These are phyloP conservation scores for Spodoptera littoralis DNA, from an alignment of 2,888 invertebrate genomes.

Conservation along the genomic window DNA sequence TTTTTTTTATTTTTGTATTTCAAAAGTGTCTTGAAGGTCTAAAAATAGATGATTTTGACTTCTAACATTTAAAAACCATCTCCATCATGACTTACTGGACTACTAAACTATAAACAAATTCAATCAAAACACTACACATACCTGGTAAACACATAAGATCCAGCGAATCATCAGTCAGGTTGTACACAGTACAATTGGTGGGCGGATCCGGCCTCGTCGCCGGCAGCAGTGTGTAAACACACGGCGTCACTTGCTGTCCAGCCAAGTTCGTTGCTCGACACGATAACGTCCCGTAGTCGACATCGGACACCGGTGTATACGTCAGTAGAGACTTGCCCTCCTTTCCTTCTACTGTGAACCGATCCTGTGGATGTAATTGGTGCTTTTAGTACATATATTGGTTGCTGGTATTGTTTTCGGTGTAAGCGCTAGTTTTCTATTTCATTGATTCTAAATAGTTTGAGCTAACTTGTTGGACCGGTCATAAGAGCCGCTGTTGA, in stretches of 20 bases:
- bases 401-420: no score
- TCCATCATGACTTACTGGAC: no score
- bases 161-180: constrained; percentile 93
- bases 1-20: no score
- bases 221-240: constrained; percentile 92
- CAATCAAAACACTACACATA: constrained; percentile 42
- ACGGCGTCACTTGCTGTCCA: constrained; percentile 92
- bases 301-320: constrained; percentile 93
- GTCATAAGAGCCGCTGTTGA: no score
- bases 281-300: constrained; percentile 93
- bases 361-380: constrained; percentile 73
- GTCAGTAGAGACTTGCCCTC: constrained; percentile 91
- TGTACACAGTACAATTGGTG: constrained; percentile 93
- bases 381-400: neutral
- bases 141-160: constrained; percentile 92
- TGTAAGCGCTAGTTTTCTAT: no score
- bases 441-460: no score
- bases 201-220: constrained; percentile 94
- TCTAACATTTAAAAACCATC: no score
- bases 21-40: no score
- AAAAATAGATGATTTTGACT: no score
- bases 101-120: neutral
- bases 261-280: constrained; percentile 93
- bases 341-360: constrained; percentile 88
- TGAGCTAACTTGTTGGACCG: no score